Conservation (phyloP, 2,797 vertebrate genomes). For the Syngnathus rostellatus region DNA sequence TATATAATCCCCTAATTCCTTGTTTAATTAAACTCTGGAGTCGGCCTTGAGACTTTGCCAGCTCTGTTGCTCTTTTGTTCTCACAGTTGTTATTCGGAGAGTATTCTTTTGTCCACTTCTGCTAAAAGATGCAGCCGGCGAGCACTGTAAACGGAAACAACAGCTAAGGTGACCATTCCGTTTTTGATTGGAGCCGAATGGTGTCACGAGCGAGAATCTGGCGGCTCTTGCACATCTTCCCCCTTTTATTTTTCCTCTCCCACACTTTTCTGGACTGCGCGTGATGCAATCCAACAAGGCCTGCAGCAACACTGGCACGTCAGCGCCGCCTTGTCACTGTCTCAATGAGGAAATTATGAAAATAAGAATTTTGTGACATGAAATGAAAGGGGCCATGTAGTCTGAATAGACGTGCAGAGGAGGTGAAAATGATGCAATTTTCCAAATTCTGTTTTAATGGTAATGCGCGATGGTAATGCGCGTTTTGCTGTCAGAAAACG, state of each 20-base stretch:
- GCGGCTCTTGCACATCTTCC: conserved; percentile 50
- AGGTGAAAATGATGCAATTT: conserved; percentile 79
- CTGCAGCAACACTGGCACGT: conserved; percentile 68
- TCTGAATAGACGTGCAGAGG: conserved; percentile 72
- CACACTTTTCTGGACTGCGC: conserved; percentile 62
- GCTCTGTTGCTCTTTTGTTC: conserved; percentile 70
- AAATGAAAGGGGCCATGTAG: conserved; percentile 69
- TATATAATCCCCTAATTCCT: conserved; percentile 87
- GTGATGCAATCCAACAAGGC: conserved; percentile 73
- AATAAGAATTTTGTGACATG: conserved; percentile 71
- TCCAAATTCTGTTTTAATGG: conserved; percentile 74
- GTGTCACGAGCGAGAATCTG: conserved; percentile 54
- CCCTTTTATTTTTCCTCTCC: conserved; percentile 51
- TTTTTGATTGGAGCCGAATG: conserved; percentile 21
- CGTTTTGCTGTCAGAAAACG: conserved; percentile 66
- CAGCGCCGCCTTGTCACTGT: conserved; percentile 66
- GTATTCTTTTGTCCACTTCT: conserved; percentile 60
- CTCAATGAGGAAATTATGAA: conserved; percentile 71
- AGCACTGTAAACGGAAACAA: conserved; percentile 39
- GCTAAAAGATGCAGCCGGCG: conserved; percentile 41
- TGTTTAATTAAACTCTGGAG: conserved; percentile 85
- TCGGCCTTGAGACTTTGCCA: conserved; percentile 71
- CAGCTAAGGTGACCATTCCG: conserved; percentile 45
- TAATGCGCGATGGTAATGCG: conserved; percentile 68
- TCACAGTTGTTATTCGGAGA: conserved; percentile 67